phyloP scores from a whole-genome alignment of 2,113 vertebrate species.

The Lophius piscatorius region DNA sequence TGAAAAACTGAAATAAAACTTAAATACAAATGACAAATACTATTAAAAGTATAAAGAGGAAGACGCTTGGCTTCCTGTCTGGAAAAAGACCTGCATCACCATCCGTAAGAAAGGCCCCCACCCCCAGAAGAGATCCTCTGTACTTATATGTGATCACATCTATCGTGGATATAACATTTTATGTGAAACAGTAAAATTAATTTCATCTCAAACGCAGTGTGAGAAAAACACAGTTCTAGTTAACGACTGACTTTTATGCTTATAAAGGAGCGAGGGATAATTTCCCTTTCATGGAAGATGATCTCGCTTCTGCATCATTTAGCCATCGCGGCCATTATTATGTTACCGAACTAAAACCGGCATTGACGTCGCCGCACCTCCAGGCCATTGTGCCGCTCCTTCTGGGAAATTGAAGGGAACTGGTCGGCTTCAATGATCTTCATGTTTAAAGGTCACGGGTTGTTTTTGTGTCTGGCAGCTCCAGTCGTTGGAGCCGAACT shows the following conservation, averaged over 20 bases:
- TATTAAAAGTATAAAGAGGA: not conserved
- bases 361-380: slow-evolving; percentile 36
- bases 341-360: slow-evolving; percentile 24
- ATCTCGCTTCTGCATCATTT: slow-evolving; percentile 5
- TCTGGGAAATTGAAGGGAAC: slow-evolving; percentile 23
- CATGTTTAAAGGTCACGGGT: slow-evolving; percentile 62
- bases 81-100: not conserved
- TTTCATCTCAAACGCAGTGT: slow-evolving; percentile 5
- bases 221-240: not conserved
- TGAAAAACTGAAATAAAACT: not conserved
- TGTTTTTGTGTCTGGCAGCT: slow-evolving; percentile 35
- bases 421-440: slow-evolving; percentile 64
- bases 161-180: not conserved
- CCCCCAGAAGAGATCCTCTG: too few species aligned
- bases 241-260: too few species aligned
- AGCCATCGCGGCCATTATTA: not conserved
- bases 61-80: not conserved
- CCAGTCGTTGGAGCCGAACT: slow-evolving; percentile 26
- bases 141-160: not conserved
- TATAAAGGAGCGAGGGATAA: not conserved
- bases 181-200: not conserved
- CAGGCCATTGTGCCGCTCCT: slow-evolving; percentile 12
- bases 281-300: slow-evolving; percentile 7
- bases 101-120: not conserved
- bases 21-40: not conserved